A percentile compares a stretch with the other conserved stretches of the same genome.
Evolutionary conservation across 2,797 vertebrate genomes (phyloP).

Genomic region (Aplochiton taeniatus): DNA sequence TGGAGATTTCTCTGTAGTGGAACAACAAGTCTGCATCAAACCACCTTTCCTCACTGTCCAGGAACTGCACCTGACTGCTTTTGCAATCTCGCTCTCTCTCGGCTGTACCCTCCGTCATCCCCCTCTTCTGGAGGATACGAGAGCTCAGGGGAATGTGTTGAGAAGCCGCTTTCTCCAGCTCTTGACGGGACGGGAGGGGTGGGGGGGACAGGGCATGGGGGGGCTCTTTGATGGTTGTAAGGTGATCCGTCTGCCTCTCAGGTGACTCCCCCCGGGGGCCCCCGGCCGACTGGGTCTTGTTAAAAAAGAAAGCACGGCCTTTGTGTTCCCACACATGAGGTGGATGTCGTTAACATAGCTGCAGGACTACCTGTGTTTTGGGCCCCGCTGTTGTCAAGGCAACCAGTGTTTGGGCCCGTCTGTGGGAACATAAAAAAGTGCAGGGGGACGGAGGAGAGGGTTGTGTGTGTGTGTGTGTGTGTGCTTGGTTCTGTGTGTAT

Average conservation of each 20-base stretch:
- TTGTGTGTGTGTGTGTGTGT: constrained; percentile 8
- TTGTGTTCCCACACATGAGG: constrained; percentile 75
- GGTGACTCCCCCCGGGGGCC: constrained; percentile 67
- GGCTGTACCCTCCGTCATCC: constrained; percentile 59
- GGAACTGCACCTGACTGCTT: constrained; percentile 1
- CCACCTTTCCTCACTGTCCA: constrained; percentile 20
- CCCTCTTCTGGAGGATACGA: constrained; percentile 58
- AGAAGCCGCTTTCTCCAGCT: constrained; percentile 57
- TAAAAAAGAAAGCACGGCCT: constrained; percentile 70
- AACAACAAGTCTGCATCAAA: constrained; percentile 27
- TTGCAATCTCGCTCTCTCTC: neutral
- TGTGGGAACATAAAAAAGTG: constrained; percentile 15
- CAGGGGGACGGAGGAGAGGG: too few relatives aligned
- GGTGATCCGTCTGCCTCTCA: constrained; percentile 58
- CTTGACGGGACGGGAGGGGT: constrained; percentile 17
- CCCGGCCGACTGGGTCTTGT: constrained; percentile 70
- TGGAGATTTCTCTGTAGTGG: neutral
- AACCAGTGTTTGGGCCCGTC: constrained; percentile 60
- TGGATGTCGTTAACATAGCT: constrained; percentile 79
- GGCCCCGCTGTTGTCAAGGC: constrained; percentile 63
- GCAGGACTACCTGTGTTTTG: constrained; percentile 74
- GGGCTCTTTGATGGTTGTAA: constrained; percentile 74
- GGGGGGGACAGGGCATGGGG: constrained; percentile 62
- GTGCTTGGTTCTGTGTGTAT: too few relatives aligned
- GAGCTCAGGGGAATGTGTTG: constrained; percentile 45